These are phyloP conservation scores for Altica lythri DNA, from an alignment of 2,888 invertebrate genomes.

Conservation along the genomic window DNA sequence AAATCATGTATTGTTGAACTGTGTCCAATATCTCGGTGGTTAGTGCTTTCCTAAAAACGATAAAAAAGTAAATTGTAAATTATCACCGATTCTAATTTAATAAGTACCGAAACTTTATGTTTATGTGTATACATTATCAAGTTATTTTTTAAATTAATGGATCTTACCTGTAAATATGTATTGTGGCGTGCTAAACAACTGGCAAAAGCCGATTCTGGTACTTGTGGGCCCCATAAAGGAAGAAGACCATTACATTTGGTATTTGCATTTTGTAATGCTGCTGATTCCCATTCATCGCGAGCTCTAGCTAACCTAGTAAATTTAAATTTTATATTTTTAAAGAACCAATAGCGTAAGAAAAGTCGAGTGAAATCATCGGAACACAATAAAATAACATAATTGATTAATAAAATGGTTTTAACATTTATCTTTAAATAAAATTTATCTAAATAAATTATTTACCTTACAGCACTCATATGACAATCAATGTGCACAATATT, in stretches of 20 bases:
- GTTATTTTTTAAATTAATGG: no score
- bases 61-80: neutral
- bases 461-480: slow-evolving; percentile 92
- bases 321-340: no score
- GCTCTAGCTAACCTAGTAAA: slow-evolving; percentile 50
- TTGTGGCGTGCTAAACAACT: slow-evolving; percentile 92
- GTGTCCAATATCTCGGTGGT: slow-evolving; percentile 78
- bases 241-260: slow-evolving; percentile 96
- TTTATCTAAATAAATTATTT: slow-evolving; percentile 42
- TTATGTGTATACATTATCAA: no score
- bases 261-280: slow-evolving; percentile 96
- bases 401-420: no score
- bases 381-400: no score
- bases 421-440: no score
- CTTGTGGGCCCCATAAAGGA: slow-evolving; percentile 95
- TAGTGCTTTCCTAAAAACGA: slow-evolving; percentile 65
- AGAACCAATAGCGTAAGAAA: no score
- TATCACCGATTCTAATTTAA: no score
- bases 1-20: slow-evolving; percentile 88
- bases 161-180: slow-evolving; percentile 70
- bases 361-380: no score
- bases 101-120: no score
- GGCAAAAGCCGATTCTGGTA: slow-evolving; percentile 90
- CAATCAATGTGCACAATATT: slow-evolving; percentile 98
- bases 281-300: slow-evolving; percentile 98